A percentile compares a stretch with the other conserved stretches of the same genome.
Conservation (phyloP, 2,797 vertebrate genomes). For the Antennarius maculatus region DNA sequence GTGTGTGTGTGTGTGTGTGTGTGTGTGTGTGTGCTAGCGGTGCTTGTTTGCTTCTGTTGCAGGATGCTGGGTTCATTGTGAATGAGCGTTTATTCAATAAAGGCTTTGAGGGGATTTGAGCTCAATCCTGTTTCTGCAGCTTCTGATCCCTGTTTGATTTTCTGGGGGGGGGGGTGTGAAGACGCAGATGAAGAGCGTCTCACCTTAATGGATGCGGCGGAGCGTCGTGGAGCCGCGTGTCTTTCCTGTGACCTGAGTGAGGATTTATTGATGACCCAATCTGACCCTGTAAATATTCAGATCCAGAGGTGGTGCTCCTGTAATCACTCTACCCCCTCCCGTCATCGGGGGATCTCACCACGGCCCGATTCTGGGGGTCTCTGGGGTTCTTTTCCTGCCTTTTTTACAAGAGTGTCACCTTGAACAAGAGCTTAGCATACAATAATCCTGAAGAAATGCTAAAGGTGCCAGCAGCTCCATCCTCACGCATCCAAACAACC, state of each 20-base stretch:
- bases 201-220: conserved; percentile 14
- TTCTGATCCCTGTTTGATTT: conserved; percentile 54
- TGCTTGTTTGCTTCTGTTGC: conserved; percentile 63
- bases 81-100: conserved; percentile 64
- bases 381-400: neutral
- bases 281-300: conserved; percentile 29
- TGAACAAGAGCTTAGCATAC: conserved; percentile 19
- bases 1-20: conserved; percentile 6
- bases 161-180: conserved; percentile 30
- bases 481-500: conserved; percentile 42
- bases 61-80: conserved; percentile 48
- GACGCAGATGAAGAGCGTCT: conserved; percentile 42
- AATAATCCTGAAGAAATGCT: conserved; percentile 20
- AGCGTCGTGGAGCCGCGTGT: neutral
- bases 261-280: conserved; percentile 44
- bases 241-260: conserved; percentile 36
- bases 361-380: conserved; percentile 13
- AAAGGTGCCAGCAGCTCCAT: neutral
- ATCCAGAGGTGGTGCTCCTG: conserved; percentile 33
- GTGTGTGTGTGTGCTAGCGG: conserved; percentile 1
- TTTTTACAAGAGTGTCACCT: conserved; percentile 9
- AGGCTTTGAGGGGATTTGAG: conserved; percentile 67
- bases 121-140: conserved; percentile 55
- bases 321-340: conserved; percentile 40
- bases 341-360: conserved; percentile 28